A percentile compares a stretch with the other conserved stretches of the same genome.
These are phyloP conservation scores for Melipona beecheii DNA, from an alignment of 2,888 invertebrate species.

Conservation along the genomic window DNA sequence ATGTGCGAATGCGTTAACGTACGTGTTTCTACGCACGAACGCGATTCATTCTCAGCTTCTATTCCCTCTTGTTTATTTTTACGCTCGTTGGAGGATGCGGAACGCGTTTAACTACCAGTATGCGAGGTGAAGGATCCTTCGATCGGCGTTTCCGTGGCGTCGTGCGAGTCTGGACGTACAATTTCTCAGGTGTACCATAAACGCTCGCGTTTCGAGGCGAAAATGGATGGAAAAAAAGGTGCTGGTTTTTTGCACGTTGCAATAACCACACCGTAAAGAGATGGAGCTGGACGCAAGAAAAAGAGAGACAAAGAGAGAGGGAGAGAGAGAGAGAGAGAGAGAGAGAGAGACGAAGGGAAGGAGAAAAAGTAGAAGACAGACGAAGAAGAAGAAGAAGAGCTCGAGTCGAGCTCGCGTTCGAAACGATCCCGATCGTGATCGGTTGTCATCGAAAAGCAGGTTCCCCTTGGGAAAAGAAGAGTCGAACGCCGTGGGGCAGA, in stretches of 20 bases:
- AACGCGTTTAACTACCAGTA: background rate
- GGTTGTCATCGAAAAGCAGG: constrained; percentile 71
- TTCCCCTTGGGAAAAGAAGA: constrained; percentile 63
- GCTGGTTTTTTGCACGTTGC: constrained; percentile 21
- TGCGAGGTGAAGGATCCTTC: background rate
- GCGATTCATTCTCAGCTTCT: background rate
- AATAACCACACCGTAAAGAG: constrained; percentile 4
- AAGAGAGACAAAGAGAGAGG: background rate
- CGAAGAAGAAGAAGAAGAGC: background rate
- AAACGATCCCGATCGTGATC: constrained; percentile 56
- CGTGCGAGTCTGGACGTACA: constrained; percentile 4
- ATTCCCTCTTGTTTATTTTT: background rate
- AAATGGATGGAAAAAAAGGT: constrained; percentile 19
- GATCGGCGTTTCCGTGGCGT: background rate
- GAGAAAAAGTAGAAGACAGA: background rate
- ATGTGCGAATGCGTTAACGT: background rate
- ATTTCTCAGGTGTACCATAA: constrained; percentile 28
- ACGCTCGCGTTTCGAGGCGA: constrained; percentile 17
- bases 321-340: background rate
- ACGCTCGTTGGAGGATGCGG: background rate
- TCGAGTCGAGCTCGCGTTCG: constrained; percentile 9
- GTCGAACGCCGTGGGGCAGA: constrained; percentile 50
- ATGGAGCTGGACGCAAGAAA: background rate
- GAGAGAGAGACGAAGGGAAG: background rate
- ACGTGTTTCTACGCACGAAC: background rate